Evolutionary conservation across 2,888 invertebrate genomes (phyloP).

Genomic region (Apomyelois bistriatella): DNA sequence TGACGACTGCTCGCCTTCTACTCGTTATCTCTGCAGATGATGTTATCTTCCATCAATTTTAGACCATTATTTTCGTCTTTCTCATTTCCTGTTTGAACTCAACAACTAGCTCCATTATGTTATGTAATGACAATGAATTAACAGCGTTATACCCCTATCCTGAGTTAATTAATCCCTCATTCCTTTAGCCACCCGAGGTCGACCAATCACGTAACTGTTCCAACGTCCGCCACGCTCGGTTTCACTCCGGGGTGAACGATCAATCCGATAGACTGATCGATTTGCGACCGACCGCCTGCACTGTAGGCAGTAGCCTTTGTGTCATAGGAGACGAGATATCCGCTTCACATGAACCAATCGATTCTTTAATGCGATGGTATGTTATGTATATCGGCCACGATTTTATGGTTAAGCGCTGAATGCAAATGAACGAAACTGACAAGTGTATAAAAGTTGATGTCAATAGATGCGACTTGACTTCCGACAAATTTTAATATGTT

Average conservation of each 20-base stretch:
- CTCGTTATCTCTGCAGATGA: no score
- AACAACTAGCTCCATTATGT: no score
- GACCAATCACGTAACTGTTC: neutral
- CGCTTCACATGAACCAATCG: neutral
- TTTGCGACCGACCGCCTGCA: neutral
- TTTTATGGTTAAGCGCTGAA: neutral
- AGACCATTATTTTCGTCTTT: neutral
- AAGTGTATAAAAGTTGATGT: no score
- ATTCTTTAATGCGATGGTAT: neutral
- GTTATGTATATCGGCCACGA: neutral
- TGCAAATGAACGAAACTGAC: no score
- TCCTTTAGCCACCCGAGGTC: no score
- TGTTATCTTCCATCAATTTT: neutral
- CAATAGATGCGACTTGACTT: no score
- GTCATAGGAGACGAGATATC: neutral
- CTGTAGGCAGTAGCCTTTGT: neutral
- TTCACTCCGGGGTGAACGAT: constrained; percentile 28
- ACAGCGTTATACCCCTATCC: no score
- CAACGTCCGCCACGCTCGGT: constrained; percentile 23
- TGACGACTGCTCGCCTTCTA: no score
- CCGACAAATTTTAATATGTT: no score
- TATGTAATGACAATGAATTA: no score
- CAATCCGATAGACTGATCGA: constrained; percentile 24
- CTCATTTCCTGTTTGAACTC: no score
- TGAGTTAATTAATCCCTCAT: no score